Evolutionary conservation across 2,797 vertebrate species (phyloP).

Genomic region (Bovichtus variegatus): DNA sequence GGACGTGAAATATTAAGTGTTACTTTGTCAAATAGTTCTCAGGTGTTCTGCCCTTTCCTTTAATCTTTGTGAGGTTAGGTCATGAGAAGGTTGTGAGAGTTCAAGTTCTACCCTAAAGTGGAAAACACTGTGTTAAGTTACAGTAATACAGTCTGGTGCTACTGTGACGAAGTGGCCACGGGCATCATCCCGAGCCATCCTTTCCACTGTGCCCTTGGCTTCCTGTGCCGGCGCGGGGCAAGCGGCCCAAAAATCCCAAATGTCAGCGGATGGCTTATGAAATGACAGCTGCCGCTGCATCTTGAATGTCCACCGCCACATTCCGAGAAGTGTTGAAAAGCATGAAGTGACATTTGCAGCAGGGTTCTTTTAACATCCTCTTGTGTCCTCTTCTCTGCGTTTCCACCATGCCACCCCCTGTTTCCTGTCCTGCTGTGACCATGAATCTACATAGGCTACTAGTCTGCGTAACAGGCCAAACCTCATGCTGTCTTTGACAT

Average conservation of each 20-base stretch:
- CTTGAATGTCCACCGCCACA: conserved; percentile 74
- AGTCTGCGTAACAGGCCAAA: conserved; percentile 75
- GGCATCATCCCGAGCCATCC: conserved; percentile 7
- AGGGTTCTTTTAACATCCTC: conserved; percentile 58
- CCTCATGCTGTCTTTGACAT: conserved; percentile 86
- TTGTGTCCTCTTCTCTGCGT: conserved; percentile 52
- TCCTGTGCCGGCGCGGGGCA: conserved; percentile 55
- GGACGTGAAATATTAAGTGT: conserved; percentile 25
- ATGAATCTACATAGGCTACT: conserved; percentile 63
- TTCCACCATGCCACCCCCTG: conserved; percentile 52
- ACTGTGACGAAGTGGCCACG: conserved; percentile 18
- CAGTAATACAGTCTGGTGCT: conserved; percentile 27
- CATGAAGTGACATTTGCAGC: conserved; percentile 82
- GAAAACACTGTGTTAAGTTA: conserved; percentile 51
- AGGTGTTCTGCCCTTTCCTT: conserved; percentile 32
- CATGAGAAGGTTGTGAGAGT: background rate
- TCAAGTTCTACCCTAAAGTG: conserved; percentile 1
- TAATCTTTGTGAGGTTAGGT: conserved; percentile 5
- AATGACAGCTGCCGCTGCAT: conserved; percentile 81
- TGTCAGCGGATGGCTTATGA: conserved; percentile 76
- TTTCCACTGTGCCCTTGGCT: conserved; percentile 62
- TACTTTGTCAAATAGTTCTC: conserved; percentile 14
- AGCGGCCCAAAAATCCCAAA: conserved; percentile 71
- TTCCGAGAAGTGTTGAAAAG: conserved; percentile 75
- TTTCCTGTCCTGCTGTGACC: conserved; percentile 68